Base-by-base conservation (phyloP, 2,113 vertebrate genomes). In the Pelvicachromis taeniatus region DNA sequence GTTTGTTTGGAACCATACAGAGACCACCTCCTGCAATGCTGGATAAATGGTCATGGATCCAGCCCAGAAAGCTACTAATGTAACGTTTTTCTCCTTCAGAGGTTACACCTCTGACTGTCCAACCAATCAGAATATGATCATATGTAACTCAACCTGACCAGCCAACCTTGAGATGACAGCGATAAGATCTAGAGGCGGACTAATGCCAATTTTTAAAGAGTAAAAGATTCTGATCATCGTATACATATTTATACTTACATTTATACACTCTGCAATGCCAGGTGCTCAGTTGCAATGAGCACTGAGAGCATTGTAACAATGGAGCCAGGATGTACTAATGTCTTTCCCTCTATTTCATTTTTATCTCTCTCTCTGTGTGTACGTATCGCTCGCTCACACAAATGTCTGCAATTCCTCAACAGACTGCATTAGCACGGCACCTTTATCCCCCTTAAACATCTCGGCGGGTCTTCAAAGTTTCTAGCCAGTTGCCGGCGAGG, bases 391-490 rank as follows among this genome's bases (percentile, higher is more conserved):
- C 45, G 21, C n/a, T 59, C 53, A 48, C 80, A 83, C 33, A 50
- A 78, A 89, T 38, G 63, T 59, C 78, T 68, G 58, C 75, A 77
- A 84, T 90, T 85, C 13, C 78, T 86, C 63, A 40, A 12, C 23
- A 70, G 33, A 83, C 80, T 52, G 78, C 80, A 84, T 82, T 63
- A 81, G 31, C 54, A 13, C 9, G 5, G 55, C 82, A 79, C 79
- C 58, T 81, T 84, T 82, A 85, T 85, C 65, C 80, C 9, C 35
- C 40, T 87, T 77, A 59, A 89, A 86, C 65, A 86, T 89, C 85
- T 85, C 83, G 12, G 86, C 77, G 8, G 77, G 61, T 92, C 68
- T 80, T 83, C 85, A 87, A 86, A 85, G 78, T 87, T 91, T 73
- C 56, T 63, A 75, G 50, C 55, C 9, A n/a, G 68, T 79, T n/a